Evolutionary conservation across 2,113 vertebrate genomes (phyloP).

Genomic region (Podarcis muralis): DNA sequence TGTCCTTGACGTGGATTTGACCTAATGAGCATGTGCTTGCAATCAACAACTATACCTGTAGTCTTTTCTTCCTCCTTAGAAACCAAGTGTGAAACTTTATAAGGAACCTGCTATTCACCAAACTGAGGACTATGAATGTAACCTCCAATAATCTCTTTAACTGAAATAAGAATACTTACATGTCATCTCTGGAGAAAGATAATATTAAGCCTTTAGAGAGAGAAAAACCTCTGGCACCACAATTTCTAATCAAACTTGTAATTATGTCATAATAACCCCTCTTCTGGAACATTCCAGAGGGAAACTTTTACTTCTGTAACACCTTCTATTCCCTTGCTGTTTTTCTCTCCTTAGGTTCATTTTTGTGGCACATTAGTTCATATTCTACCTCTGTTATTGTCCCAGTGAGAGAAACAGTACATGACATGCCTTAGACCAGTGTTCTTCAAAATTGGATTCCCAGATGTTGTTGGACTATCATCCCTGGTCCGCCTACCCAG

Average conservation of each 20-base stretch:
- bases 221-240: not conserved
- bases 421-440: too few relatives aligned
- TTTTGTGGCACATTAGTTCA: not conserved
- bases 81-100: too few relatives aligned
- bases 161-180: not conserved
- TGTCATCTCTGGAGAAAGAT: not conserved
- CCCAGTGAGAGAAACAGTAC: not conserved
- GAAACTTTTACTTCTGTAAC: not conserved
- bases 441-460: too few relatives aligned
- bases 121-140: too few relatives aligned
- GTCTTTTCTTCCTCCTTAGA: too few relatives aligned
- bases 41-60: too few relatives aligned
- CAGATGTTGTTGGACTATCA: too few relatives aligned
- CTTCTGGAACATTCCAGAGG: not conserved
- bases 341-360: not conserved
- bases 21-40: not conserved
- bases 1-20: not conserved
- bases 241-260: not conserved
- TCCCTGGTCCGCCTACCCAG: too few relatives aligned
- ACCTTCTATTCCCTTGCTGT: not conserved
- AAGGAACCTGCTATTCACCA: too few relatives aligned
- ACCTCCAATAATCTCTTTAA: not conserved
- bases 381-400: not conserved
- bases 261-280: not conserved
- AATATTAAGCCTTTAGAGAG: not conserved